Conservation (phyloP, 92 coral and sea anemone species). For the Parazoanthus swiftii region DNA sequence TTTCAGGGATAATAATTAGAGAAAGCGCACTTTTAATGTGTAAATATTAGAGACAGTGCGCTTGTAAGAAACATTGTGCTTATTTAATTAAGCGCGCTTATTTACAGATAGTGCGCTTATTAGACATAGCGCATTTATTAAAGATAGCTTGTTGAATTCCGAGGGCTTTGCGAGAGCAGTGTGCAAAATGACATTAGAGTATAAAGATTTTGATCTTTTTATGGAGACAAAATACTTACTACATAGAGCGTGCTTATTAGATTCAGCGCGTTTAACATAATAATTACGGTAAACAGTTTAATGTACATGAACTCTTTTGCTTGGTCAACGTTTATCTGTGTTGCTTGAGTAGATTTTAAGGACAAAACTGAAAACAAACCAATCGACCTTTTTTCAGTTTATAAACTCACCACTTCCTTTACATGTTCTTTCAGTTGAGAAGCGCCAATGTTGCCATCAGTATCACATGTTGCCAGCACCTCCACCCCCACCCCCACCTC, state of each 20-base stretch:
- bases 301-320: too few relatives aligned
- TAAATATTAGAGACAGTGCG: too few relatives aligned
- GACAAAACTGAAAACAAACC: background rate
- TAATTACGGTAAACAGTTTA: background rate
- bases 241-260: background rate
- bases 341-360: background rate
- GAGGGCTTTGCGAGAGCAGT: background rate
- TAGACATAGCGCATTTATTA: too few relatives aligned
- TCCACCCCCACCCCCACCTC: constrained; percentile 26
- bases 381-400: too few relatives aligned
- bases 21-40: too few relatives aligned
- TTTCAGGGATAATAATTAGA: too few relatives aligned
- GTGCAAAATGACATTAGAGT: background rate
- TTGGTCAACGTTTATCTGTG: background rate
- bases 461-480: background rate
- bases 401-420: background rate
- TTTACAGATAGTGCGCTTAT: too few relatives aligned
- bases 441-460: constrained; percentile 14
- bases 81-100: too few relatives aligned
- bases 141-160: background rate
- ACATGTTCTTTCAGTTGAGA: constrained; percentile 6
- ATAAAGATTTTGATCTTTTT: background rate
- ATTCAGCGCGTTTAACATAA: too few relatives aligned
- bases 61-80: too few relatives aligned
- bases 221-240: background rate